Conservation (phyloP, 1,140 invertebrate genomes). For the Heliconius nattereri region DNA sequence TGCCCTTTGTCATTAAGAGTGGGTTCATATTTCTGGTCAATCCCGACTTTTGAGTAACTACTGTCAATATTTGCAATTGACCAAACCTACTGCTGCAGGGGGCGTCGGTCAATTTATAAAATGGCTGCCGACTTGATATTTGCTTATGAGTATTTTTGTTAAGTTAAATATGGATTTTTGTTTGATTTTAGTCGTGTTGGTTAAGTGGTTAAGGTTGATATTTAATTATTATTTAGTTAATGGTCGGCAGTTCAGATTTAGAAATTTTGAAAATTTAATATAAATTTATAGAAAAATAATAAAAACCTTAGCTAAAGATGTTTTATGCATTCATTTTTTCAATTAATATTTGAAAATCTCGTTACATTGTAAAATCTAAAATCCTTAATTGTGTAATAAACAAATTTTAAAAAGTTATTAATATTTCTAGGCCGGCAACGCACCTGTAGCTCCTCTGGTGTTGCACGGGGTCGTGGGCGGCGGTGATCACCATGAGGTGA, state of each 20-base stretch:
- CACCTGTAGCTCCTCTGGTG: no score
- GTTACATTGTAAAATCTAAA: no score
- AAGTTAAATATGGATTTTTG: background rate
- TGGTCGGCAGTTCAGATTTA: background rate
- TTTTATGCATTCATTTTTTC: no score
- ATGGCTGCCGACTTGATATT: constrained; percentile 5
- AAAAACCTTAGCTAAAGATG: no score
- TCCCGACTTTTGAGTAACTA: constrained; percentile 23
- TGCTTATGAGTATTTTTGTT: background rate
- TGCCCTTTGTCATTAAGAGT: constrained; percentile 60
- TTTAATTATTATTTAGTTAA: background rate
- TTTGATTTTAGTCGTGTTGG: background rate
- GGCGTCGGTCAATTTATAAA: constrained; percentile 24
- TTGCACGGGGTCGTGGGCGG: no score
- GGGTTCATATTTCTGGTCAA: constrained; percentile 33
- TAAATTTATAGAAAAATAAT: no score
- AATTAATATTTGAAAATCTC: no score
- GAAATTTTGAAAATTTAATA: no score
- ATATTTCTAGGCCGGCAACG: no score
- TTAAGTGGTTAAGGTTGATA: background rate
- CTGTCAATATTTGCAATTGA: constrained; percentile 35
- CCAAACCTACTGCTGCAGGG: constrained; percentile 22
- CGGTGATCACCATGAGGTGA: no score
- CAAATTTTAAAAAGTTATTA: no score
- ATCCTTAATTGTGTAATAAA: no score